Conservation (phyloP, 2,113 vertebrate species). For the Notothenia rossii region DNA sequence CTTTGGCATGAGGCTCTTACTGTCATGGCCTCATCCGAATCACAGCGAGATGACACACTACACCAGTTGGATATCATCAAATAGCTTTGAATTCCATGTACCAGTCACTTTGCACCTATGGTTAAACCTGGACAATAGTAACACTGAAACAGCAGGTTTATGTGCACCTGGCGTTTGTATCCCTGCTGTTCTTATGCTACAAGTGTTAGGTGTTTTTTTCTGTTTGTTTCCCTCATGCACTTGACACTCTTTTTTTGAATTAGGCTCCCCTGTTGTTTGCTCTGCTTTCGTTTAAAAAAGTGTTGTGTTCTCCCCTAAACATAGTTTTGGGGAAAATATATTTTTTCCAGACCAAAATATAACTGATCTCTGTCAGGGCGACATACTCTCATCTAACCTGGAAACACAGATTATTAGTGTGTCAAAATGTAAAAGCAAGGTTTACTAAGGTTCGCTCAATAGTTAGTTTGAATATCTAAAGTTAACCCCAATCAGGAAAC, state of each 20-base stretch:
- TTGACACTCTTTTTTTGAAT: background rate
- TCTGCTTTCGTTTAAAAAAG: background rate
- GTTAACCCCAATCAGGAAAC: too few species aligned
- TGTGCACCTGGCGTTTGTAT: background rate
- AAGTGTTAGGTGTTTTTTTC: background rate
- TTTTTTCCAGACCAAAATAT: too few species aligned
- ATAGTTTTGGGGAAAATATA: too few species aligned
- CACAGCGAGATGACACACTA: slow-evolving; percentile 26
- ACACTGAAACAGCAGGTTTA: slow-evolving; percentile 5
- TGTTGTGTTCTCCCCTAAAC: background rate
- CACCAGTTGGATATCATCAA: slow-evolving; percentile 39
- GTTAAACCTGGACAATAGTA: slow-evolving; percentile 16
- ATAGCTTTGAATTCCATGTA: slow-evolving; percentile 39
- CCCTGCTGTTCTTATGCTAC: background rate
- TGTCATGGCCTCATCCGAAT: slow-evolving; percentile 53
- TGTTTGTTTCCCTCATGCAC: background rate
- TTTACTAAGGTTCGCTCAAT: too few species aligned
- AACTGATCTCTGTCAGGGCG: too few species aligned
- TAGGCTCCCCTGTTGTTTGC: background rate
- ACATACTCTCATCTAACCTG: too few species aligned
- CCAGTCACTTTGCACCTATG: slow-evolving; percentile 4
- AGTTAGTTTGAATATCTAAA: too few species aligned
- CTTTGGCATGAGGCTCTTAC: slow-evolving; percentile 46
- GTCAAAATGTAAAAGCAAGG: too few species aligned
- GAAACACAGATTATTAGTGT: too few species aligned